Evolutionary conservation across 2,888 invertebrate genomes (phyloP), one percentile per base, ranked within the genome.

Genomic region (Leptinotarsa tumamoca): DNA sequence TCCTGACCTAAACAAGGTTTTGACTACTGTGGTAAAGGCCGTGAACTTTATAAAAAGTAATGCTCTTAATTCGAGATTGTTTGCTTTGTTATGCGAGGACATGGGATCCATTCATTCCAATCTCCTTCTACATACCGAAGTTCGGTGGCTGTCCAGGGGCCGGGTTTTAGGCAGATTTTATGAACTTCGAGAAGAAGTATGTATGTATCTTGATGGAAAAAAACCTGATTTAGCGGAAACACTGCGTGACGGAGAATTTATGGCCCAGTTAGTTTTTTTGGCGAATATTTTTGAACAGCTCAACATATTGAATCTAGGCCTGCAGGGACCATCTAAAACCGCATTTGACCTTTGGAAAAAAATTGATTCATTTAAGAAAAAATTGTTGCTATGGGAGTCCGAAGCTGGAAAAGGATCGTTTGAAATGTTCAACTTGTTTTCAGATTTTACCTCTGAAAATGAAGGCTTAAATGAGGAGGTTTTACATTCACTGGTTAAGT

Each of bases 241-340:
- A 33, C 33, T 33, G 33, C 33, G 33, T 33, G 33, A 33, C 33
- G 33, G 33, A 33, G 33, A 33, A 33, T 33, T 33, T 33, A 33
- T 49, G 50, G 67, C 67, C 67, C 18, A 50, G 50, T 51, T 67
- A 18, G 43, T 21, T n/a, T 67, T 18, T 51, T 51, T 49, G 50
- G 43, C 68, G 27, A 54, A 68, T 54, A 68, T 68, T 54, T 68
- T 68, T 21, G 51, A 15, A 68, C 52, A 54, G 52, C 17, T 68
- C 27, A 68, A 68, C n/a, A 54, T 54, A 68, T n/a, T 68, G 54
- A 68, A 68, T 68, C 54, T 54, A 68, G n/a, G 52, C 54, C 68
- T 68, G 51, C 54, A 68, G 54, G 68, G 68, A 23, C 51, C 51
- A 52, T 54, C 18, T 21, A 68, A 52, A 54, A 68, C 52, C 52